These are phyloP conservation scores for Habropoda laboriosa DNA, from an alignment of 1,140 invertebrate species.

Conservation along the genomic window DNA sequence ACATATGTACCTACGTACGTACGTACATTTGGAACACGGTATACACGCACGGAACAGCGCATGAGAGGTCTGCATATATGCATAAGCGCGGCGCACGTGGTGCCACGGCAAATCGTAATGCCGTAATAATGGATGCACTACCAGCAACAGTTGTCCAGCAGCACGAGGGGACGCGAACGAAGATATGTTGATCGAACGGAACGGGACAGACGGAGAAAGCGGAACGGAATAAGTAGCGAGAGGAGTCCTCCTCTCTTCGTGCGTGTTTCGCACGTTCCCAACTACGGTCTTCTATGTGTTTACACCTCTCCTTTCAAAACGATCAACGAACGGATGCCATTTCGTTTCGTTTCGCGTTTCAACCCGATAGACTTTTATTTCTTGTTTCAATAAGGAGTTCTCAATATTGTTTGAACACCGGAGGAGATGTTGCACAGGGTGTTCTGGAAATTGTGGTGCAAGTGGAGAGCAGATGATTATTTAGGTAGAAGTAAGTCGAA, in stretches of 20 bases:
- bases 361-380: background rate
- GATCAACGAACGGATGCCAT: background rate
- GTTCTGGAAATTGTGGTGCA: no score
- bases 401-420: no score
- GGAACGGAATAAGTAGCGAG: conserved; percentile 31
- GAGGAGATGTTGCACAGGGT: no score
- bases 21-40: conserved; percentile 17
- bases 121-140: conserved; percentile 69
- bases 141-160: conserved; percentile 71
- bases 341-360: background rate
- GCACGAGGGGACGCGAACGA: conserved; percentile 29
- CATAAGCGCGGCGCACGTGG: conserved; percentile 49
- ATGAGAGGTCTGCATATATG: conserved; percentile 54
- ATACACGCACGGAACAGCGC: conserved; percentile 6
- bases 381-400: no score
- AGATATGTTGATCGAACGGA: conserved; percentile 14
- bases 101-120: conserved; percentile 63
- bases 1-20: conserved; percentile 33
- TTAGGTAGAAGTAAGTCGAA: no score
- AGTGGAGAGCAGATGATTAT: no score
- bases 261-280: conserved; percentile 28
- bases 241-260: conserved; percentile 9
- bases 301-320: conserved; percentile 8
- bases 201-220: conserved; percentile 20
- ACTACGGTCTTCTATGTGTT: conserved; percentile 8